Evolutionary conservation across 2,113 vertebrate species (phyloP), one percentile per base, ranked within the genome.

Genomic region (Acanthisitta chloris): DNA sequence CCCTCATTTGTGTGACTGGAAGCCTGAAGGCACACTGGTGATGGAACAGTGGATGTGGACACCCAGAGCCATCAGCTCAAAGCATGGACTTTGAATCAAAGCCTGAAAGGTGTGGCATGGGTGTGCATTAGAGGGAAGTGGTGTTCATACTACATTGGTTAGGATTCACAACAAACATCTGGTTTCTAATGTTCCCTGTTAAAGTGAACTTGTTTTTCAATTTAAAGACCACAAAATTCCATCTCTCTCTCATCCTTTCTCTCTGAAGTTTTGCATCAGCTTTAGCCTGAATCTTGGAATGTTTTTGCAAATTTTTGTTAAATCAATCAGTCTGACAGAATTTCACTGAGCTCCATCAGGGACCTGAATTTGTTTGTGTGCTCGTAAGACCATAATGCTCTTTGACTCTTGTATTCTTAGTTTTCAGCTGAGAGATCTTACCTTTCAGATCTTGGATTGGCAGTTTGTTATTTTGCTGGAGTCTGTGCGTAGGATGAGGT

Each of bases 11-110:
- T 48, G 57, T 31, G 33, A 29, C 34, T 33, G 17, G 18, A 51
- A 73, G 45, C 31, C 71, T 74, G 42, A 34, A 36, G 55, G 76
- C n/a, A 71, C 28, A 2, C 3, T 18, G 33, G 26, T 71, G 66
- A 48, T 28, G 0, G 1, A 64, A 29, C 8, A 58, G 38, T 14
- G 29, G 15, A 51, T 25, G n/a, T 2, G 1, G 65, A n/a, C 14
- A 74, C 19, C 34, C 55, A 66, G 51, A 57, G 48, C 70, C 57
- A 29, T 21, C 80, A 62, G 81, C 55, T 54, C 46, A 45, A 71
- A 91, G 45, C 40, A 12, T 0, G 0, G 21, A 15, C 28, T 61
- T 54, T 8, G 40, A 86, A n/a, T 4, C 36, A 9, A 72, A 77
- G 25, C 9, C 69, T 49, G 34, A 64, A 72, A 87, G 42, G 40